These are phyloP conservation scores for Temnothorax longispinosus DNA, from an alignment of 1,140 invertebrate genomes.

Conservation along the genomic window DNA sequence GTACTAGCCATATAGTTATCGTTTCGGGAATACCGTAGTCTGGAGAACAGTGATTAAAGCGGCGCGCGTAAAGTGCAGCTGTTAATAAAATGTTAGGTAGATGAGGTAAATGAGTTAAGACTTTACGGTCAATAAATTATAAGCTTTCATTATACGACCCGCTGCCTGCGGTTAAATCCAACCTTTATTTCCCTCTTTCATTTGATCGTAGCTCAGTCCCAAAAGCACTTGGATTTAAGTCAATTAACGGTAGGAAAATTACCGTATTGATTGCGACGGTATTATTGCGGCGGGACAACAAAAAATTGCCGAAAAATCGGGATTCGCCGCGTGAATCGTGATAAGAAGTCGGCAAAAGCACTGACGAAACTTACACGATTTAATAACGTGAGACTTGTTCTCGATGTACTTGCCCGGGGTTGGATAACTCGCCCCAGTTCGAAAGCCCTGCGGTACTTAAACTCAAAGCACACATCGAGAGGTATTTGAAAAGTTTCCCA, in stretches of 20 bases:
- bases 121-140: slow-evolving; percentile 71
- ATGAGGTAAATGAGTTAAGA: slow-evolving; percentile 66
- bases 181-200: slow-evolving; percentile 28
- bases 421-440: slow-evolving; percentile 66
- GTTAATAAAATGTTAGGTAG: slow-evolving; percentile 71
- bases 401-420: slow-evolving; percentile 61
- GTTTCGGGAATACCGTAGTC: slow-evolving; percentile 35
- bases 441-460: slow-evolving; percentile 68
- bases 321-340: slow-evolving; percentile 1
- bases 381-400: slow-evolving; percentile 61
- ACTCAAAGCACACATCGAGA: slow-evolving; percentile 66
- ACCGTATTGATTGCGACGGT: slow-evolving; percentile 18
- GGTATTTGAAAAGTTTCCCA: slow-evolving; percentile 75
- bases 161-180: slow-evolving; percentile 51
- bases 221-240: slow-evolving; percentile 18
- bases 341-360: slow-evolving; percentile 36
- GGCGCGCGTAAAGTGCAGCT: slow-evolving; percentile 65
- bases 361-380: slow-evolving; percentile 42
- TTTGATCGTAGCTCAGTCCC: slow-evolving; percentile 14
- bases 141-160: slow-evolving; percentile 61
- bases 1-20: slow-evolving; percentile 17
- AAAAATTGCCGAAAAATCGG: not conserved
- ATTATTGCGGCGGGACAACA: too few relatives aligned
- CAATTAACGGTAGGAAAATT: slow-evolving; percentile 24
- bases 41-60: slow-evolving; percentile 55